phyloP scores from a whole-genome alignment of 2,113 vertebrate genomes.

The Salvelinus sp. region DNA sequence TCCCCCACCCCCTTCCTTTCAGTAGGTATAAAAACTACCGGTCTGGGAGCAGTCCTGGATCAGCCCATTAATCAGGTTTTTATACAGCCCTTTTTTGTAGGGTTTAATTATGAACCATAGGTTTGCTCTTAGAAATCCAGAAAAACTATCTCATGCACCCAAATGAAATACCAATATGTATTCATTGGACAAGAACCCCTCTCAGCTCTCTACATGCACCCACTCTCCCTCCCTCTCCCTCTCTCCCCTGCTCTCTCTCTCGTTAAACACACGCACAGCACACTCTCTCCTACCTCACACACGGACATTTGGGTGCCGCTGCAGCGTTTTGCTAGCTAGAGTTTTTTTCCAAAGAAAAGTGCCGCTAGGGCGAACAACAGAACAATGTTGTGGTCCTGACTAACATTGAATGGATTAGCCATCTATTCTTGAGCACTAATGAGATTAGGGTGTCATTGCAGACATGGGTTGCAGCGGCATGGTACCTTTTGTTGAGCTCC shows the following conservation, averaged over 20 bases:
- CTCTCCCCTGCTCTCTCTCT: not conserved
- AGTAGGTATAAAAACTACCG: not conserved
- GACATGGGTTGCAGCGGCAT: slow-evolving; percentile 69
- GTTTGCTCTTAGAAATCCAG: not conserved
- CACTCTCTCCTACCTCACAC: slow-evolving; percentile 48
- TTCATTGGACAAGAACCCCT: slow-evolving; percentile 28
- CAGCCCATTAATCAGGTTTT: slow-evolving; percentile 6
- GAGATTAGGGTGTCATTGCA: slow-evolving; percentile 75
- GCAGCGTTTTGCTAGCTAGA: slow-evolving; percentile 23
- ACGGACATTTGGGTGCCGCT: slow-evolving; percentile 59
- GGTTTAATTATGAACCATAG: not conserved
- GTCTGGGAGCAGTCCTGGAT: not conserved
- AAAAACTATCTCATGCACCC: not conserved
- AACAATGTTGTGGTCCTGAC: slow-evolving; percentile 72
- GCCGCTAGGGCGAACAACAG: slow-evolving; percentile 39
- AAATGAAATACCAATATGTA: slow-evolving; percentile 22
- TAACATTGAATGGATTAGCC: slow-evolving; percentile 75
- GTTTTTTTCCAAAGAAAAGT: slow-evolving; percentile 44
- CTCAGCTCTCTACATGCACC: slow-evolving; percentile 22
- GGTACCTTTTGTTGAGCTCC: slow-evolving; percentile 63
- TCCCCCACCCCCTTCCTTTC: slow-evolving; percentile 2
- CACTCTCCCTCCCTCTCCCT: not conserved
- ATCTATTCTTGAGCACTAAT: slow-evolving; percentile 79
- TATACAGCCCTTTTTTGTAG: not conserved
- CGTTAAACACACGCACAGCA: slow-evolving; percentile 51